Conservation (phyloP, 2,888 invertebrate genomes). For the Pandemis cinnamomeana region DNA sequence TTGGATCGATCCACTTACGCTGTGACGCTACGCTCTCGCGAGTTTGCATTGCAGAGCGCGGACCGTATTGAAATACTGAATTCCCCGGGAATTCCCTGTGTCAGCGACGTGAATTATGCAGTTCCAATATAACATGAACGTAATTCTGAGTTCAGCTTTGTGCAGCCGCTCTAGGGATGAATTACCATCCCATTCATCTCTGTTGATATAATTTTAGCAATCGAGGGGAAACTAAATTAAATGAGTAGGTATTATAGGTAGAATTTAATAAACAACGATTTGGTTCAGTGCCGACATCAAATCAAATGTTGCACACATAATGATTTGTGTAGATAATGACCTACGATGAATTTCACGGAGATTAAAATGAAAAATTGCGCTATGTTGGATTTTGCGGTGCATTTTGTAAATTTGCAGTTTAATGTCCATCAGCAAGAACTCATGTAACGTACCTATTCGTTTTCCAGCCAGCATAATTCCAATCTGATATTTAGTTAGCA, state of each 20-base stretch:
- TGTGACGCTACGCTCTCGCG: constrained; percentile 52
- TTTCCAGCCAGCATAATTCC: constrained; percentile 28
- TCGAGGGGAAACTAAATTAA: background rate
- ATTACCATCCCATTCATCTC: background rate
- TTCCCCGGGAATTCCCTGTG: constrained; percentile 5
- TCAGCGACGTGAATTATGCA: constrained; percentile 16
- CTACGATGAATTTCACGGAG: constrained; percentile 7
- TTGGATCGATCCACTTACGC: constrained; percentile 61
- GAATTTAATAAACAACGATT: background rate
- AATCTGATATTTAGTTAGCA: constrained; percentile 33
- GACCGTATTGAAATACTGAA: constrained; percentile 5
- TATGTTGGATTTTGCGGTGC: constrained; percentile 18
- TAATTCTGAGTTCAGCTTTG: constrained; percentile 6
- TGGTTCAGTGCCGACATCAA: background rate
- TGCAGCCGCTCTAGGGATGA: background rate
- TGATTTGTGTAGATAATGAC: background rate
- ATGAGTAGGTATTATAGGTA: too few relatives aligned
- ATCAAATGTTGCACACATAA: constrained; percentile 13
- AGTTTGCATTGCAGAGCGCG: constrained; percentile 39
- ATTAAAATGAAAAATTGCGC: constrained; percentile 33
- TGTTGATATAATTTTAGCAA: background rate
- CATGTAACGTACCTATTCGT: constrained; percentile 29
- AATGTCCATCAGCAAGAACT: constrained; percentile 32
- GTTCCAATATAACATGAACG: background rate
- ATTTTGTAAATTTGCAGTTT: constrained; percentile 23